Percentiles rank a stretch among this genome's conserved stretches.
Evolutionary conservation across 1,140 invertebrate genomes (phyloP).

Genomic region (Neelides sp.): DNA sequence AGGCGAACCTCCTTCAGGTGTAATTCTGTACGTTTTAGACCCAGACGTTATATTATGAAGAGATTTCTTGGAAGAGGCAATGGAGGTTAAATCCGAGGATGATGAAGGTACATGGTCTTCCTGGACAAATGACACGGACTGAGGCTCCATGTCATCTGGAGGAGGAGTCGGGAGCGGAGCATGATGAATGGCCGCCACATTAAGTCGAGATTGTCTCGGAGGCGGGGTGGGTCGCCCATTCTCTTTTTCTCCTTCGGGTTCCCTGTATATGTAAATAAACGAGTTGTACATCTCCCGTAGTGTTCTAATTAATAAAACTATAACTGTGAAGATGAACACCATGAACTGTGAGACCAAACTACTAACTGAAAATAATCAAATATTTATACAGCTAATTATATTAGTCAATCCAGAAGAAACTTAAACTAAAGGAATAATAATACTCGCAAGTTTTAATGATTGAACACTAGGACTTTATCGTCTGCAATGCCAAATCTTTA

Average conservation of each 20-base stretch:
- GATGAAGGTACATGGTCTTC: conserved; percentile 20
- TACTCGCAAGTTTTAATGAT: too few relatives aligned
- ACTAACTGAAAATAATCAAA: too few relatives aligned
- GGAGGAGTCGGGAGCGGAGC: conserved; percentile 50
- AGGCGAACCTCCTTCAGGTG: conserved; percentile 31
- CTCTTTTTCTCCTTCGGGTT: conserved; percentile 11
- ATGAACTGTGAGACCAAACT: too few relatives aligned
- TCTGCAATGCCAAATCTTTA: too few relatives aligned
- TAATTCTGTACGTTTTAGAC: conserved; percentile 68
- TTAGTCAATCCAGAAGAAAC: too few relatives aligned
- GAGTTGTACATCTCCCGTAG: too few relatives aligned
- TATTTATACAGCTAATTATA: too few relatives aligned
- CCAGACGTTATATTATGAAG: conserved; percentile 70
- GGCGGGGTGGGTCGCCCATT: conserved; percentile 18
- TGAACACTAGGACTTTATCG: too few relatives aligned
- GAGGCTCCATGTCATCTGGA: conserved; percentile 72
- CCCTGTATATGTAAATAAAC: too few relatives aligned
- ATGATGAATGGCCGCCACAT: conserved; percentile 38
- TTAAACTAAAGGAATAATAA: too few relatives aligned
- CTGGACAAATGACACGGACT: conserved; percentile 66
- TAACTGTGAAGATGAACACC: too few relatives aligned
- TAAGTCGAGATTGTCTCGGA: conserved; percentile 16
- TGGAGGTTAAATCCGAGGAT: conserved; percentile 20
- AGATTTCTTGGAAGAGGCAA: conserved; percentile 38
- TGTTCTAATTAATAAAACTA: too few relatives aligned